Conservation (phyloP, 2,888 invertebrate species). For the Marronus borbonicus region DNA sequence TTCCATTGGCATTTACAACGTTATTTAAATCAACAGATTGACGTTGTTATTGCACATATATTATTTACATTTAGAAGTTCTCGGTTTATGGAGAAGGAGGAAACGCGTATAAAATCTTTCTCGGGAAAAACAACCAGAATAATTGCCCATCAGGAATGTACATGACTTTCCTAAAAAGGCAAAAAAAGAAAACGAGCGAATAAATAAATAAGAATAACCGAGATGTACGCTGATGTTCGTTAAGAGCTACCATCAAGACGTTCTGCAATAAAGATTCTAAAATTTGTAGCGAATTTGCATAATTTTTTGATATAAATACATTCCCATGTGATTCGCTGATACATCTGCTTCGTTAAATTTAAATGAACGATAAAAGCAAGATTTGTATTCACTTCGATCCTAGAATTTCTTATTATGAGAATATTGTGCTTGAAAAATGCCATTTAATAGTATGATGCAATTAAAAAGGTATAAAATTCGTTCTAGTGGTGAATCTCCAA, state of each 20-base stretch:
- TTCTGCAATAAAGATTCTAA: constrained; percentile 31
- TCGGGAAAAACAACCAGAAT: constrained; percentile 9
- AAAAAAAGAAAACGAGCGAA: constrained; percentile 7
- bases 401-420: constrained; percentile 26
- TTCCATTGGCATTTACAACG: neutral
- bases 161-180: constrained; percentile 23
- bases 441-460: neutral
- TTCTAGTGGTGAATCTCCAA: neutral
- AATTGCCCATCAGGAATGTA: constrained; percentile 16
- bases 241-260: neutral
- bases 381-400: constrained; percentile 13
- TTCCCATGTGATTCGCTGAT: constrained; percentile 40
- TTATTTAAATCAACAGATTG: constrained; percentile 14
- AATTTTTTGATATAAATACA: constrained; percentile 45
- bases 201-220: constrained; percentile 10
- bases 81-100: neutral
- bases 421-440: constrained; percentile 19
- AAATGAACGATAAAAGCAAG: constrained; percentile 29
- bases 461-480: constrained; percentile 27
- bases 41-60: constrained; percentile 7
- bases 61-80: constrained; percentile 4
- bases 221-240: constrained; percentile 20
- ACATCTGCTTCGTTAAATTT: constrained; percentile 27
- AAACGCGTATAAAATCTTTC: constrained; percentile 15
- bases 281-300: constrained; percentile 34